Evolutionary conservation across 2,113 vertebrate genomes (phyloP), one percentile per base, ranked within the genome.

Genomic region (Gasterosteus aculeatus): DNA sequence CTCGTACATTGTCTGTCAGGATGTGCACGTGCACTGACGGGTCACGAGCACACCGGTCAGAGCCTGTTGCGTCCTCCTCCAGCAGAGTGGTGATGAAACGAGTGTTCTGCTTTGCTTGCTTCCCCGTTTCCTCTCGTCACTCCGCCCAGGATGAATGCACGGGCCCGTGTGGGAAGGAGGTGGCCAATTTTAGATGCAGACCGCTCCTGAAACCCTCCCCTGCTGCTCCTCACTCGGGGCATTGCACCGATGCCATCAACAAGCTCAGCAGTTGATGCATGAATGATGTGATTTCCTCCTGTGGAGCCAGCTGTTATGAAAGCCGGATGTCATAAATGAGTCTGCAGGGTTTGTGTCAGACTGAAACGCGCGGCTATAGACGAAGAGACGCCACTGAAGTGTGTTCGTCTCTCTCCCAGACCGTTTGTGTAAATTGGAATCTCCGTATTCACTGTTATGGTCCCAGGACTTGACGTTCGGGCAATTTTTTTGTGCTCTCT

Each of bases 281-380:
- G 49, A 78, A 73, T 66, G 71, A 90, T 88, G 74, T 5, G 16
- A 79, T 85, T 83, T 90, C 75, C 79, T 80, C 70, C 66, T 72
- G 66, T 71, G 67, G 38, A 57, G 71, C 63, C 62, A 80, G 78
- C 80, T 64, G 47, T 83, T 85, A 39, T 74, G 51, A 85, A 84
- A 80, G 77, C 81, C 85, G 81, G 83, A 87, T 82, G 82, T 86
- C 72, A 53, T 83, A 76, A 85, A 84, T 87, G 84, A 15, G 14
- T 83, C 61, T 71, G 53, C 65, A 49, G 44, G 42, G 16, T 73
- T 10, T 72, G 33, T 64, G 38, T 77, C 49, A 12, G 3, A 59
- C 44, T 54, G 46, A 26, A 33, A 64, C 19, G 54, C n/a, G 75
- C 51, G 60, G 63, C 42, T 42, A 58, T 47, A 56, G 31, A 67